phyloP scores from a whole-genome alignment of 2,797 vertebrate genomes.

The Ispidina picta region DNA sequence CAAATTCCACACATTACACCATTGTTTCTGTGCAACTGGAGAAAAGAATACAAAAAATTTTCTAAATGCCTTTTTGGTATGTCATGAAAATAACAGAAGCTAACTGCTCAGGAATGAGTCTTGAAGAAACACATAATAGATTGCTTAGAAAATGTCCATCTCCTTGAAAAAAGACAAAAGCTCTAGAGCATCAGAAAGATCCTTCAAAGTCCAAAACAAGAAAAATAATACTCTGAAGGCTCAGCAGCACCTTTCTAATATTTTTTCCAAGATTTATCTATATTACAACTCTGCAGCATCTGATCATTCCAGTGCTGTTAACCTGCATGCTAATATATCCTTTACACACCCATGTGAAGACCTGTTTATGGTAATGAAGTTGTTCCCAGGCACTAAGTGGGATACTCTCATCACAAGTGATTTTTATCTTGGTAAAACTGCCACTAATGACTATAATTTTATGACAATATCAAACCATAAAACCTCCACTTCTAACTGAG shows the following conservation, averaged over 20 bases:
- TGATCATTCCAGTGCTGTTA: background rate
- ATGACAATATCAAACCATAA: background rate
- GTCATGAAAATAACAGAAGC: background rate
- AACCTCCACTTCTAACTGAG: background rate
- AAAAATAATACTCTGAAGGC: background rate
- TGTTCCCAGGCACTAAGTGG: background rate
- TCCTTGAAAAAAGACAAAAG: background rate
- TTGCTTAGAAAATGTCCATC: background rate
- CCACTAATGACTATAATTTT: background rate
- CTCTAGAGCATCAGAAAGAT: background rate
- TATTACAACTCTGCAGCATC: background rate
- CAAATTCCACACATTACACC: background rate
- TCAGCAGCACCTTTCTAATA: background rate
- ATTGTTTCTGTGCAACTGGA: background rate
- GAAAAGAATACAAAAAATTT: background rate
- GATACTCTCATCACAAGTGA: background rate
- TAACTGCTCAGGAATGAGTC: background rate
- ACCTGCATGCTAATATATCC: background rate
- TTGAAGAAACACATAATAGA: background rate
- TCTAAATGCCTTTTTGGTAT: background rate
- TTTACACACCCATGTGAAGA: background rate
- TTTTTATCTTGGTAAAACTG: background rate
- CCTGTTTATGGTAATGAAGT: background rate
- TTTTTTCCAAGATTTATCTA: background rate
- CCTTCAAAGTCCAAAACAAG: background rate